Percentiles rank a stretch among this genome's conserved stretches.
These are phyloP conservation scores for Jaculus jaculus DNA, from an alignment of 2,113 vertebrate genomes.

Conservation along the genomic window DNA sequence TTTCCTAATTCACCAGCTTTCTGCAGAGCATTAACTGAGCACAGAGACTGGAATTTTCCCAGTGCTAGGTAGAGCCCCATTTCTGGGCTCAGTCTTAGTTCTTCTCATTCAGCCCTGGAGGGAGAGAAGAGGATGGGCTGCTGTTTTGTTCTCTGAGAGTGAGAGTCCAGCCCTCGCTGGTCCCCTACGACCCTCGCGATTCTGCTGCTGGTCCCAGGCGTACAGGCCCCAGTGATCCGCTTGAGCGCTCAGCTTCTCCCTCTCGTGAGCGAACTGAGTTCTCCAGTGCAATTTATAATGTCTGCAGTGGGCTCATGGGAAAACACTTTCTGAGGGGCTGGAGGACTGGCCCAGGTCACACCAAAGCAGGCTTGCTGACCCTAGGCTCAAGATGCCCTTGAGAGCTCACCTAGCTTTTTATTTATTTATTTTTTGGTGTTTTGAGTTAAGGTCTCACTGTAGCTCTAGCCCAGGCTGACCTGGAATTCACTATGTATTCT, in stretches of 20 bases:
- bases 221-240: not conserved
- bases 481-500: no score
- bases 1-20: not conserved
- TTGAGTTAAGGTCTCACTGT: no score
- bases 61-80: not conserved
- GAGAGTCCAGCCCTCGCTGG: not conserved
- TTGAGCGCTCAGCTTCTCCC: not conserved
- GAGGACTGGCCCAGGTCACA: not conserved
- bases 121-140: not conserved
- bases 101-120: not conserved
- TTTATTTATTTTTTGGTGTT: no score
- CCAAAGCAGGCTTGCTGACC: not conserved
- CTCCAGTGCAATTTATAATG: not conserved
- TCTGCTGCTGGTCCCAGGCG: not conserved
- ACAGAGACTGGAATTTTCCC: constrained; percentile 30
- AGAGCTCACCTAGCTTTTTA: no score
- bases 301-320: not conserved
- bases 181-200: not conserved
- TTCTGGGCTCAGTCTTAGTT: not conserved
- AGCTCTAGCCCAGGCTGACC: no score
- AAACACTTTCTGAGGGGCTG: not conserved
- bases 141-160: not conserved
- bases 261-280: not conserved
- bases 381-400: not conserved
- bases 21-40: not conserved